These are phyloP conservation scores for Drosophila longiperda DNA, from an alignment of 2,888 invertebrate species.

Conservation along the genomic window DNA sequence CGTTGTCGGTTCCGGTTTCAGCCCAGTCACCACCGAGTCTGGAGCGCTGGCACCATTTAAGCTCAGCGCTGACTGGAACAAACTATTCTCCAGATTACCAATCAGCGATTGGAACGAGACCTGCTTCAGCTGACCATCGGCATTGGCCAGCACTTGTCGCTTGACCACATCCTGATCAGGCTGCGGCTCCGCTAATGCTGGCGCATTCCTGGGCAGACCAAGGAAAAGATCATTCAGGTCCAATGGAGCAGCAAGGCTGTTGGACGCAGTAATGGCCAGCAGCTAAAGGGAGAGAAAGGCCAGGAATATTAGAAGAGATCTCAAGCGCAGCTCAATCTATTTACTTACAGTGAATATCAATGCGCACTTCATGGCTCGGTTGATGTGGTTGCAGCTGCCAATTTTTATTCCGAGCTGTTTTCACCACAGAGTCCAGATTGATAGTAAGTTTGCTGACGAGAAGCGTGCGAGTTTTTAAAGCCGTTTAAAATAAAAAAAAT, in stretches of 20 bases:
- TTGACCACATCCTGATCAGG: slow-evolving; percentile 65
- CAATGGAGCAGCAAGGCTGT: slow-evolving; percentile 61
- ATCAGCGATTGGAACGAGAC: slow-evolving; percentile 80
- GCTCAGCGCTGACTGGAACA: slow-evolving; percentile 80
- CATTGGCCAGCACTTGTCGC: slow-evolving; percentile 64
- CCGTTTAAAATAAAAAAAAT: slow-evolving; percentile 11
- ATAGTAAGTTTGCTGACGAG: slow-evolving; percentile 64
- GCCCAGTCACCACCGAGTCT: slow-evolving; percentile 53
- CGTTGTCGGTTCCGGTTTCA: slow-evolving; percentile 41
- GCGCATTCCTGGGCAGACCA: slow-evolving; percentile 46
- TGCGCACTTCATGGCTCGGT: slow-evolving; percentile 66
- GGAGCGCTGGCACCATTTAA: slow-evolving; percentile 66
- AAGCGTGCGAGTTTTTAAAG: slow-evolving; percentile 67
- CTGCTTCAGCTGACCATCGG: slow-evolving; percentile 69
- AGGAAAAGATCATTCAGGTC: slow-evolving; percentile 62
- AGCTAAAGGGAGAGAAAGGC: slow-evolving; percentile 40
- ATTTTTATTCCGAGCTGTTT: slow-evolving; percentile 44
- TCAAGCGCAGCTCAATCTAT: not conserved
- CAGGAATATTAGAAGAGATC: not conserved
- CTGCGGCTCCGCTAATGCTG: slow-evolving; percentile 28
- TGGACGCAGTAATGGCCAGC: slow-evolving; percentile 43
- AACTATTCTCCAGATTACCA: slow-evolving; percentile 78
- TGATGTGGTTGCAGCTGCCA: slow-evolving; percentile 8
- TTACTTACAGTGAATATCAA: slow-evolving; percentile 70
- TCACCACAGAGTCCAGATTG: slow-evolving; percentile 65